Percentiles rank a stretch among this genome's conserved stretches.
Conservation (phyloP, 2,888 invertebrate genomes). For the Phalera bucephala region DNA sequence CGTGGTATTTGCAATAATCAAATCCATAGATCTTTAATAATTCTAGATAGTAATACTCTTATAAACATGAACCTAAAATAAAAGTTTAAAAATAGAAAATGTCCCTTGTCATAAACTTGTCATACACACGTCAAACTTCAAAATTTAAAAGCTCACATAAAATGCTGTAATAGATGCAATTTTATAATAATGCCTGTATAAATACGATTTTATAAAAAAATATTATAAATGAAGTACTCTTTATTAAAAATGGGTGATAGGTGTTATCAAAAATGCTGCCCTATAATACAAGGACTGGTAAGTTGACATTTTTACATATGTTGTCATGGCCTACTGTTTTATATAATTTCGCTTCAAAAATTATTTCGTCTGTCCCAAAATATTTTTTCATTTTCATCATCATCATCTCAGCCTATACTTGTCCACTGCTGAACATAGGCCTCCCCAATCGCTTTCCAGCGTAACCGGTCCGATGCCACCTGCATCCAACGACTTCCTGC, state of each 20-base stretch:
- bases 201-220: constrained; percentile 13
- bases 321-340: constrained; percentile 4
- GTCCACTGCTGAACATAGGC: too few relatives aligned
- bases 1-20: too few relatives aligned
- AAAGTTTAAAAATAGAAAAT: constrained; percentile 1
- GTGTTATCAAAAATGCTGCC: constrained; percentile 31
- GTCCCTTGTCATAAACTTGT: not conserved
- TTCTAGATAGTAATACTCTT: too few relatives aligned
- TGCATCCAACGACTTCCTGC: too few relatives aligned
- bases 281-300: constrained; percentile 26
- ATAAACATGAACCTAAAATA: too few relatives aligned
- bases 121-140: not conserved
- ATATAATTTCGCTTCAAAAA: too few relatives aligned
- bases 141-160: not conserved
- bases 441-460: too few relatives aligned
- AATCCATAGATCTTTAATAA: too few relatives aligned
- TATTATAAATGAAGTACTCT: constrained; percentile 8
- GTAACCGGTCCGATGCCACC: too few relatives aligned
- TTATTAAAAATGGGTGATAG: constrained; percentile 31
- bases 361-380: too few relatives aligned
- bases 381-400: too few relatives aligned
- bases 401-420: not conserved
- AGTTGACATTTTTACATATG: constrained; percentile 13
- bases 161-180: not conserved
- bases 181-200: not conserved